A percentile compares a stretch with the other conserved stretches of the same genome.
These are phyloP conservation scores for Lytechinus pictus DNA, from an alignment of 35 echinoderm and acorn worm species.

Conservation along the genomic window DNA sequence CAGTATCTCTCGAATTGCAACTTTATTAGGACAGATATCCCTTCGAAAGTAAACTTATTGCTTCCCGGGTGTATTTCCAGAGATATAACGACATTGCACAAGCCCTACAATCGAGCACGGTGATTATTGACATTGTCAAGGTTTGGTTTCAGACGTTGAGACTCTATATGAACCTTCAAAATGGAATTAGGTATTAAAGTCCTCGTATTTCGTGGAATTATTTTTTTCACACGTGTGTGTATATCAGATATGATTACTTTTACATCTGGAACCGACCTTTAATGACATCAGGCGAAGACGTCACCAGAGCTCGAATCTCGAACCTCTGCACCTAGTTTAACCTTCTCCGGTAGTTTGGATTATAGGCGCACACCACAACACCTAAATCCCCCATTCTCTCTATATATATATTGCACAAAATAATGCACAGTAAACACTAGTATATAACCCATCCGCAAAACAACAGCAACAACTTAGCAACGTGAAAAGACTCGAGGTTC, in stretches of 20 bases:
- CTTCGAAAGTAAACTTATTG: not conserved
- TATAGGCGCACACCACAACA: too few relatives aligned
- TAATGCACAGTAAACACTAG: not conserved
- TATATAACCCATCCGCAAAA: not conserved
- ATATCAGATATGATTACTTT: too few relatives aligned
- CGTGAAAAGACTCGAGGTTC: not conserved
- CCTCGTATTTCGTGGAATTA: too few relatives aligned
- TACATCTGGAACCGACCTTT: too few relatives aligned
- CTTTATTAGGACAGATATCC: not conserved
- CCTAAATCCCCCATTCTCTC: not conserved
- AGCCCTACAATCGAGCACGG: not conserved
- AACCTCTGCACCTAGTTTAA: too few relatives aligned
- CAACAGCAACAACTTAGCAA: not conserved
- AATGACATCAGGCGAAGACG: too few relatives aligned
- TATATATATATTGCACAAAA: not conserved
- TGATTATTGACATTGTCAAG: not conserved
- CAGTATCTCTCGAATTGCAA: slow-evolving; percentile 18
- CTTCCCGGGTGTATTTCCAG: not conserved
- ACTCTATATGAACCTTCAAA: too few relatives aligned
- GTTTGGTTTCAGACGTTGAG: not conserved
- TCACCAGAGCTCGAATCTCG: too few relatives aligned
- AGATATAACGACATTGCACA: not conserved
- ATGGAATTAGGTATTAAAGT: too few relatives aligned
- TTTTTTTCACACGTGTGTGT: too few relatives aligned
- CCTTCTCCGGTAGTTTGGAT: too few relatives aligned